Evolutionary conservation across 1,140 invertebrate genomes (phyloP).

Genomic region (Pseudomyrmex pallidus): DNA sequence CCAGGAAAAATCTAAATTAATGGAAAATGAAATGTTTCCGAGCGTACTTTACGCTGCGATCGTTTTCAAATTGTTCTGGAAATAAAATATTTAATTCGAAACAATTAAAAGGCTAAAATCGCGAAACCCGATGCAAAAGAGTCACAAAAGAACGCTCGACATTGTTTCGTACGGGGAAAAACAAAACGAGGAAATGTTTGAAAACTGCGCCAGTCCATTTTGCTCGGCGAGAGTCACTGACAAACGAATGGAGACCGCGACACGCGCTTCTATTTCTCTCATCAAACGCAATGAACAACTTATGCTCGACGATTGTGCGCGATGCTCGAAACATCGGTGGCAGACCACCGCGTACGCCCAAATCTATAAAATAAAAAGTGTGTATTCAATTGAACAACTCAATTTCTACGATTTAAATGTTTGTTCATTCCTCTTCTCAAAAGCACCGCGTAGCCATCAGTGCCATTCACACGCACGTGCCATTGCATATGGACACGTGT

Average conservation of each 20-base stretch:
- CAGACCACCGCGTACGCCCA: not conserved
- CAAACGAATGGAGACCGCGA: constrained; percentile 34
- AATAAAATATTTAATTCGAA: too few species aligned
- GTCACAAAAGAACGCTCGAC: not conserved
- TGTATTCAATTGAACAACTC: constrained; percentile 38
- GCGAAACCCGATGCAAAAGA: too few species aligned
- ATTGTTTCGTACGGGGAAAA: not conserved
- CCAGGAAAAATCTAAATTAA: too few species aligned
- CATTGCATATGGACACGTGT: not conserved
- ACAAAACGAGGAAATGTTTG: constrained; percentile 5
- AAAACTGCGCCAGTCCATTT: constrained; percentile 9
- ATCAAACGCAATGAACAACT: constrained; percentile 44
- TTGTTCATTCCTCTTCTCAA: not conserved
- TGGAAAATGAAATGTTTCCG: too few species aligned
- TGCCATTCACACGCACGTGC: not conserved
- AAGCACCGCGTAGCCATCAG: not conserved
- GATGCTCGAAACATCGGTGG: constrained; percentile 5
- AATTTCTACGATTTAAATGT: constrained; percentile 40
- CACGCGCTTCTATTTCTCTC: not conserved
- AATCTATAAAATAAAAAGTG: constrained; percentile 28
- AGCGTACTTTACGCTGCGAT: too few species aligned
- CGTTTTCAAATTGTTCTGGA: too few species aligned
- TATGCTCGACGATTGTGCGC: constrained; percentile 7
- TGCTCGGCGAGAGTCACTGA: constrained; percentile 5
- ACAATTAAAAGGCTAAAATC: too few species aligned